Base-by-base conservation (phyloP, 1,140 invertebrate genomes). In the Aphaenogaster floridana region DNA sequence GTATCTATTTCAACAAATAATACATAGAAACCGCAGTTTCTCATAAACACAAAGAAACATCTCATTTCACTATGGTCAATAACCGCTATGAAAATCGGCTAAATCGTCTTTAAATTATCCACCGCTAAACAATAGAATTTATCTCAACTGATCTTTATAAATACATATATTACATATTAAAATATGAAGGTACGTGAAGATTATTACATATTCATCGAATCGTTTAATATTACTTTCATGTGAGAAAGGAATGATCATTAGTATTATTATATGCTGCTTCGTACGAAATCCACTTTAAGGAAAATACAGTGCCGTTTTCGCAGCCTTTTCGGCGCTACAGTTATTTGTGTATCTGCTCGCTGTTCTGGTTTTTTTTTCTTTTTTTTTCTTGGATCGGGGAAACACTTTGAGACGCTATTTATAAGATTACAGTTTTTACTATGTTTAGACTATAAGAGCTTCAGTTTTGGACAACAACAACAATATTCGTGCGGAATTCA, bases 211-310 rank as follows among this genome's bases (percentile, higher is more conserved):
- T 78, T 89, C 80, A 83, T 72, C 80, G 64, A 89, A 84, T 88
- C 36, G 48, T 88, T 87, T 72, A 89, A 86, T 54, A 78, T 88
- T 86, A 80, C 80, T 89, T 88, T 89, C 88, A 88, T 86, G 78
- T 78, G 87, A 74, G 66, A 89, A 90, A 86, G 89, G 89, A 90
- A 90, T 90, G 89, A 89, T 90, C 78, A 78, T 90, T 89, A 89
- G 64, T 86, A 76, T 78, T 86, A 80, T 36, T 45, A 66, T 64
- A 64, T 69, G 45, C 28, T 72, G 50, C 54, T 61, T 9, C 57
- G 63, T 83, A 80, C 54, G 78, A 86, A 71, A 86, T 83, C 71
- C 77, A 86, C 52, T 72, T 83, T 83, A 59, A 21, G 63, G 66
- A 71, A 86, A 86, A 83, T 71, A 71, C 66, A 86, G 28, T 87